Conservation (phyloP, 1,140 invertebrate genomes). For the Nasonia giraulti region DNA sequence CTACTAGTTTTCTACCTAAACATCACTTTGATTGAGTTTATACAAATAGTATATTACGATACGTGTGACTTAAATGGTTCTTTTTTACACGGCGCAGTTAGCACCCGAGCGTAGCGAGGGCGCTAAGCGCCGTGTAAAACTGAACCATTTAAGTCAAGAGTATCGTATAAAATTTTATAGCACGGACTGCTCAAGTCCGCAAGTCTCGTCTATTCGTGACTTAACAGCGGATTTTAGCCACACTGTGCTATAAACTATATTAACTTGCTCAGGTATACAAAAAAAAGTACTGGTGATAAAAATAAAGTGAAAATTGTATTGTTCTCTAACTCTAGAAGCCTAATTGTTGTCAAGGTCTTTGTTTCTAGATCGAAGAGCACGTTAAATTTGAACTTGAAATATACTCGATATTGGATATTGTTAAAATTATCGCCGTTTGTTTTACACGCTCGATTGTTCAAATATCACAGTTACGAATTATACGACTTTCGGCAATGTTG, state of each 20-base stretch:
- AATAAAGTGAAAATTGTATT: constrained; percentile 17
- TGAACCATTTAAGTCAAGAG: too few relatives aligned
- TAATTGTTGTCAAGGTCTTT: neutral
- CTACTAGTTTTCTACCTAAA: constrained; percentile 68
- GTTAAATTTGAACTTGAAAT: neutral
- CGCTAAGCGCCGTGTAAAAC: too few relatives aligned
- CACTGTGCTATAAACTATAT: constrained; percentile 28
- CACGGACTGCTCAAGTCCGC: too few relatives aligned
- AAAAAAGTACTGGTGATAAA: constrained; percentile 36
- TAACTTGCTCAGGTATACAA: constrained; percentile 65
- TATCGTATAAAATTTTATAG: too few relatives aligned
- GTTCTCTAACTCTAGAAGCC: constrained; percentile 12
- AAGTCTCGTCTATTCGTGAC: too few relatives aligned
- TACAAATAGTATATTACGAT: neutral
- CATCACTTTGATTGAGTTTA: constrained; percentile 64
- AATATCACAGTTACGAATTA: neutral
- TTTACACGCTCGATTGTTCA: neutral
- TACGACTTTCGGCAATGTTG: neutral
- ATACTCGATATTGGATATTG: neutral
- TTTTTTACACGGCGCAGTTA: too few relatives aligned
- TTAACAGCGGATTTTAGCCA: too few relatives aligned
- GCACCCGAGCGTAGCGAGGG: too few relatives aligned
- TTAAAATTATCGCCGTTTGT: constrained; percentile 3
- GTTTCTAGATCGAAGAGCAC: neutral
- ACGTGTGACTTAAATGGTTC: too few relatives aligned